Base-by-base conservation (phyloP, 2,797 vertebrate species). In the Characodon lateralis region DNA sequence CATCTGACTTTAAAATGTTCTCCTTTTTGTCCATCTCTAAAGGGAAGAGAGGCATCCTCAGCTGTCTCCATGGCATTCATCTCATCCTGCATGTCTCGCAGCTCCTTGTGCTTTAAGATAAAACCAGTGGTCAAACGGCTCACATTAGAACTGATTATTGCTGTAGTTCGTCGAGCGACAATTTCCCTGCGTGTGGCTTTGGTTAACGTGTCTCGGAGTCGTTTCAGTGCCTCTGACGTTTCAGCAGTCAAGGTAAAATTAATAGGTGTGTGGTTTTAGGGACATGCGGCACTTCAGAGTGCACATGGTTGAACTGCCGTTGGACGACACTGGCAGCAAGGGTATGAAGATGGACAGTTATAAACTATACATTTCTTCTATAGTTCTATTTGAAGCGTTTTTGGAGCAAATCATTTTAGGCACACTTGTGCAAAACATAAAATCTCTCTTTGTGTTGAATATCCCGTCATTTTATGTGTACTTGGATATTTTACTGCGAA, bases 1-100 rank as follows among this genome's bases (percentile, higher is more conserved):
- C 90, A 89, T 90, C 89, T 80, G 89, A 90, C 92, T 94, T 92
- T 89, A 91, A 92, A 93, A 92, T 88, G 85, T 66, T 89, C 83
- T 73, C 71, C 84, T 86, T 81, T 88, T 82, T 53, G 48, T 82
- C 86, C 87, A 76, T 85, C 82, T 81, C 78, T 56, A 68, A 35
- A 87, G 84, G 81, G 72, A 79, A 75, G 83, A 78, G 79, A 76
- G 81, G 68, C 59, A 41, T 51, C 31, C 77, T 82, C 79, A 79
- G 82, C 85, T 83, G 81, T 83, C 73, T 79, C 16, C 65, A 56
- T 84, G 83, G 79, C 83, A 66, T 80, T 79, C 85, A 78, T 66
- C 76, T 71, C 72, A 83, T 83, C 79, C 71, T 26, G 77, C 63
- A n/a, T 79, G 77, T 31, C 80, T 72, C 73, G 6, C 74, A 68